A percentile compares a stretch with the other conserved stretches of the same genome.
Evolutionary conservation across 53 echinoderm and acorn worm species (phyloP).

Genomic region (Temnopleurus reevesii): DNA sequence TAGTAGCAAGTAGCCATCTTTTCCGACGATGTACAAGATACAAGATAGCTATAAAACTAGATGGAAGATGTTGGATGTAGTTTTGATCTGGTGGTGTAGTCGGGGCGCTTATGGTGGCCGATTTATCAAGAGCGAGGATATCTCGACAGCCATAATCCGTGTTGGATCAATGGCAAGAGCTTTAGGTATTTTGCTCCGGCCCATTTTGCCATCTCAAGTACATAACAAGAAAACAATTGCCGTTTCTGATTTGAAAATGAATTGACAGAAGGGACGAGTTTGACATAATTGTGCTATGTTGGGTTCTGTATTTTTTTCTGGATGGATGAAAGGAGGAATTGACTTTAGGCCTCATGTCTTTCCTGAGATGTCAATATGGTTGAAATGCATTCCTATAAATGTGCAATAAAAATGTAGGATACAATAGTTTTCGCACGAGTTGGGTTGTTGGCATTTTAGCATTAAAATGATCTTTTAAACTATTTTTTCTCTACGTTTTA

Average conservation of each 20-base stretch:
- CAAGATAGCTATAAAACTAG: not conserved
- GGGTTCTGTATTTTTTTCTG: no score
- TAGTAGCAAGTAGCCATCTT: constrained; percentile 17
- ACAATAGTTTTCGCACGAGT: no score
- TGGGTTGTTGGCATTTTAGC: no score
- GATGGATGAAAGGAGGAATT: not conserved
- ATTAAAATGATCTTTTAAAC: no score
- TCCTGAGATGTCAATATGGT: not conserved
- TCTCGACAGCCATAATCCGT: constrained; percentile 53
- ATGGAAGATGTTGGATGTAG: not conserved
- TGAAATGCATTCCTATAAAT: not conserved
- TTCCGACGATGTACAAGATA: not conserved
- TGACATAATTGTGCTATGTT: constrained; percentile 28
- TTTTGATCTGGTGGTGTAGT: constrained; percentile 19
- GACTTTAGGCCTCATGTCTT: not conserved
- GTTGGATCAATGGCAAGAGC: constrained; percentile 41
- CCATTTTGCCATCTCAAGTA: constrained; percentile 15
- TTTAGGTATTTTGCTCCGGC: constrained; percentile 43
- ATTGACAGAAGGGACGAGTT: not conserved
- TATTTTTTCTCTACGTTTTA: no score
- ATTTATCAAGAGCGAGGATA: constrained; percentile 43
- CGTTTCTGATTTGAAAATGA: not conserved
- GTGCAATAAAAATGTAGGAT: no score
- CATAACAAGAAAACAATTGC: constrained; percentile 22
- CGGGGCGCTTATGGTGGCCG: constrained; percentile 33